Evolutionary conservation across 53 echinoderm and acorn worm species (phyloP), one percentile per base, ranked within the genome.

Genomic region (Paelopatides confundens): DNA sequence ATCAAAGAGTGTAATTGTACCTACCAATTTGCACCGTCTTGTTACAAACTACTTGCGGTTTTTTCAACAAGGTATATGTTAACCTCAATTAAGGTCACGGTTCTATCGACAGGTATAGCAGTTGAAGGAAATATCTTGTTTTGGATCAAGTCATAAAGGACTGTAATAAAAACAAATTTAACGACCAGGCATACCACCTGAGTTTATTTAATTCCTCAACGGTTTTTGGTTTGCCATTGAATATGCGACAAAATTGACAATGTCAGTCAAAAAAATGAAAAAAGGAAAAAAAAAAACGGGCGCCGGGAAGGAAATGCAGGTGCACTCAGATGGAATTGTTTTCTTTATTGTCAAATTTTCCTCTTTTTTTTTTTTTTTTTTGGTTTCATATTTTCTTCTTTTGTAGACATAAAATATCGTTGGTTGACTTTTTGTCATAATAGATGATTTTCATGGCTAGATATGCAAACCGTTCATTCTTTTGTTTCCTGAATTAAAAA

Each of bases 101-200:
- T 58, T 21, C 74, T 27, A 26, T 74, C 29, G 47, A 46, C 74
- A 46, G 47, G 39, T 46, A 39, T 38, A 43, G 47, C 17, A n/a
- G 39, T n/a, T 11, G 71, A 39, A 71, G 74, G 74, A 74, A 74
- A 74, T 74, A 74, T 24, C 37, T 74, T 74, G 74, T 74, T 74
- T 74, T 74, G 39, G n/a, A 74, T 39, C 40, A 39, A 74, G 39
- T 74, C 74, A 40, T 58, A n/a, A 21, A 39, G 40, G 5, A 74
- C 40, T 9, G 47, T 35, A 74, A 74, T 74, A 29, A 74, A 74
- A 74, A 74, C 74, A 74, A 74, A 26, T 26, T 46, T 28, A 8
- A 46, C 18, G 47, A 43, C 74, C 74, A 74, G 74, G 74, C 39
- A 74, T 9, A 35, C 74, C 38, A 40, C 21, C 40, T 5, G 21